These are phyloP conservation scores for Heliconius hortense DNA, from an alignment of 2,888 invertebrate species.

Conservation along the genomic window DNA sequence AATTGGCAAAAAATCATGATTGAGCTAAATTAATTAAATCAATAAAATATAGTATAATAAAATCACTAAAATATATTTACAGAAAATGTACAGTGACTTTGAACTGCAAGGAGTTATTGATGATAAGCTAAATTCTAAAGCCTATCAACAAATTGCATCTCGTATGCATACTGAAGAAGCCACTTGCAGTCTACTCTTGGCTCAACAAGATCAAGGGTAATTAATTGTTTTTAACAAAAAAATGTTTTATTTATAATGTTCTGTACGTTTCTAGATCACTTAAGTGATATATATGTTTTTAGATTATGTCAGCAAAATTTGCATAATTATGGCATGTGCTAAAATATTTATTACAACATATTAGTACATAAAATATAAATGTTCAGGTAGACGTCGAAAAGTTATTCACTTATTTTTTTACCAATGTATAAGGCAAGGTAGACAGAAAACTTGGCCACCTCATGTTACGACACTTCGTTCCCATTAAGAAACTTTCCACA, in stretches of 20 bases:
- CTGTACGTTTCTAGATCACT: no score
- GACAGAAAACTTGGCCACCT: no score
- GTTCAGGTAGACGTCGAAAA: no score
- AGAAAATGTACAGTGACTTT: conserved; percentile 99
- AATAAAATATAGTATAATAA: not conserved
- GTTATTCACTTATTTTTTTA: no score
- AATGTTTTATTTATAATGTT: not conserved
- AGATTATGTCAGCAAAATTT: no score
- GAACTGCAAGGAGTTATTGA: conserved; percentile 99
- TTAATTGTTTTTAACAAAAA: not conserved
- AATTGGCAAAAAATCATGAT: not conserved
- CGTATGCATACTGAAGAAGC: conserved; percentile 99
- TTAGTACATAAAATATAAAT: no score
- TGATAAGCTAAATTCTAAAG: conserved; percentile 97
- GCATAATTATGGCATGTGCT: no score
- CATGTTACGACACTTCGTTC: no score
- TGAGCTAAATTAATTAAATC: conserved; percentile 4
- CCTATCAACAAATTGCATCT: conserved; percentile 94
- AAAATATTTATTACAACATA: no score
- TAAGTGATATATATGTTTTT: no score
- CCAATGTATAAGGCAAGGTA: no score
- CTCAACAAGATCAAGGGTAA: conserved; percentile 88
- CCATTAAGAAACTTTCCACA: no score
- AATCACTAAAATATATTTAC: conserved; percentile 38
- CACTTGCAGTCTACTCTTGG: conserved; percentile 93